These are phyloP conservation scores for Ifrita kowaldi DNA, from an alignment of 2,113 vertebrate genomes.

Conservation along the genomic window DNA sequence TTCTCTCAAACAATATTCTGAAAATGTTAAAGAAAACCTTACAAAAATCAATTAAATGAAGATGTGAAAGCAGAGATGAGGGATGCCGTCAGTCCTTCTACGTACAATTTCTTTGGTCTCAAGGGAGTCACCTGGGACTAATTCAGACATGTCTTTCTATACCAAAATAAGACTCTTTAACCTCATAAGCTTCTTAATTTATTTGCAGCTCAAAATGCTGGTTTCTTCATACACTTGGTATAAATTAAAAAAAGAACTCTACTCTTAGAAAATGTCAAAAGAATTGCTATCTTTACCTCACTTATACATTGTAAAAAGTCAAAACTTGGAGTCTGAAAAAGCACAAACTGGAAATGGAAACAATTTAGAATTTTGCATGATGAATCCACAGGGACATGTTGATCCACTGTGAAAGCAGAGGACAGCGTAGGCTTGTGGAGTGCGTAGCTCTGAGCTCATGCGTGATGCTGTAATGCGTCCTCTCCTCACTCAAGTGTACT, in stretches of 20 bases:
- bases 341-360: not conserved
- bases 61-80: not conserved
- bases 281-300: not conserved
- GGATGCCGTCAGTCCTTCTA: not conserved
- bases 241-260: not conserved
- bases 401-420: not conserved
- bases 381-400: no score
- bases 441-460: not conserved
- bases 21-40: not conserved
- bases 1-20: not conserved
- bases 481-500: not conserved
- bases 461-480: accelerated
- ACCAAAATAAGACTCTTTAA: not conserved
- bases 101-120: not conserved
- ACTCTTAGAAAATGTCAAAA: not conserved
- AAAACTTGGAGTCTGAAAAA: not conserved
- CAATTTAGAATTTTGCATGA: not conserved
- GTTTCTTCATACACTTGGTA: not conserved
- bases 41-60: not conserved
- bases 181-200: not conserved
- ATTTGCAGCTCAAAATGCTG: not conserved
- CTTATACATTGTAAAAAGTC: not conserved
- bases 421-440: not conserved
- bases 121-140: not conserved
- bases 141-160: not conserved